phyloP scores from a whole-genome alignment of 2,888 invertebrate genomes.

The Dermolepida albohirtum region DNA sequence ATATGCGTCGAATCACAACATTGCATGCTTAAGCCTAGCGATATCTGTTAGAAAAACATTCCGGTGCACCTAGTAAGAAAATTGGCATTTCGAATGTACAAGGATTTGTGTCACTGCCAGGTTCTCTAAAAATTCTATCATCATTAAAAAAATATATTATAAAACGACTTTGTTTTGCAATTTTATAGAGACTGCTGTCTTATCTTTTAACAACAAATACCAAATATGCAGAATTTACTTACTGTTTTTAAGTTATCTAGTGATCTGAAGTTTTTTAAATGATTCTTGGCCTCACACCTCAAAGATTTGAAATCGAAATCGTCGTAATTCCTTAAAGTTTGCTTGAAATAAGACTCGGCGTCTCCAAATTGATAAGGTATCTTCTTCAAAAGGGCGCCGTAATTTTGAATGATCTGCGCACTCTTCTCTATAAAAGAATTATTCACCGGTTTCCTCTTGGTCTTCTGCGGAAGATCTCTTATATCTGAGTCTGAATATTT shows the following conservation, averaged over 20 bases:
- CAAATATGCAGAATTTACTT: constrained; percentile 17
- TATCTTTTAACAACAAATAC: no score
- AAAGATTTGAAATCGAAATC: constrained; percentile 53
- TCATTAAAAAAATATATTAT: no score
- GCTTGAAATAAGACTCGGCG: constrained; percentile 59
- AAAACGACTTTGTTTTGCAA: no score
- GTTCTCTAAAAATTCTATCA: no score
- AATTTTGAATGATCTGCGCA: constrained; percentile 49
- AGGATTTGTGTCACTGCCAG: no score
- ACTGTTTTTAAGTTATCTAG: constrained; percentile 33
- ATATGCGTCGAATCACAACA: no score
- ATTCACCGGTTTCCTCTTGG: constrained; percentile 33
- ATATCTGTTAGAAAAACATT: no score
- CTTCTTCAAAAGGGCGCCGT: constrained; percentile 49
- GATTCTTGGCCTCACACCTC: constrained; percentile 23
- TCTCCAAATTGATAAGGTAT: constrained; percentile 54
- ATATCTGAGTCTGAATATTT: constrained; percentile 42
- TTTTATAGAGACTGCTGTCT: no score
- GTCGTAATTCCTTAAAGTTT: constrained; percentile 59
- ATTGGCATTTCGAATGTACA: no score
- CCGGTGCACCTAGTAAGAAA: no score
- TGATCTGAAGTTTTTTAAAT: constrained; percentile 32
- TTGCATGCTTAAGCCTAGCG: no score
- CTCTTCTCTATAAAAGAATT: constrained; percentile 50
- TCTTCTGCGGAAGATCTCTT: constrained; percentile 33